These are phyloP conservation scores for Manis javanica DNA, from an alignment of 2,797 vertebrate species.

Conservation along the genomic window DNA sequence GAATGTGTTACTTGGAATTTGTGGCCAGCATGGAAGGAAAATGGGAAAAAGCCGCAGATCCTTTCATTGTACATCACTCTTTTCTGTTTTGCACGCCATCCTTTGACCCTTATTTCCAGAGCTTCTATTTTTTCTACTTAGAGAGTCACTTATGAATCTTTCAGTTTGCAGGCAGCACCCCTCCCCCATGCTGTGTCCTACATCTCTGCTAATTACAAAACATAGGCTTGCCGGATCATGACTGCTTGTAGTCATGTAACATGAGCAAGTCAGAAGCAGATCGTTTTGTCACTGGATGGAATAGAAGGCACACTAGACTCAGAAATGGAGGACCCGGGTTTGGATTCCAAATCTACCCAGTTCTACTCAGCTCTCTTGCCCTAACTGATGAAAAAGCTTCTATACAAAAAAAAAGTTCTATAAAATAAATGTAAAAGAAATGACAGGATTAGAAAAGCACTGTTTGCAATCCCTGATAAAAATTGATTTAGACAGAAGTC, in stretches of 20 bases:
- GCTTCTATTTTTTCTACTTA: background rate
- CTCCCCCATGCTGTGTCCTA: background rate
- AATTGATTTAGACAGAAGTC: background rate
- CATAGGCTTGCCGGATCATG: background rate
- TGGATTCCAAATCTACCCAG: background rate
- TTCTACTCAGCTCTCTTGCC: background rate
- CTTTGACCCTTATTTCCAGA: background rate
- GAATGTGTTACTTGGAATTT: background rate
- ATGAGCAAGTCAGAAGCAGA: background rate
- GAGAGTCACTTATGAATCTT: background rate
- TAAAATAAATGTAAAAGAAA: background rate
- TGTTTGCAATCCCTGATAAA: slow-evolving; percentile 14
- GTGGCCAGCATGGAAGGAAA: background rate
- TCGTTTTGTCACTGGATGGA: background rate
- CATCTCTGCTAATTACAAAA: background rate
- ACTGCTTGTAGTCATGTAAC: background rate
- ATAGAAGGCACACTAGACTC: background rate
- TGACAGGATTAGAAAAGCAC: background rate
- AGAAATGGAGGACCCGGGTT: background rate
- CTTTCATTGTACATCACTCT: background rate
- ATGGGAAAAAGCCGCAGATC: background rate
- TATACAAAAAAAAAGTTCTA: background rate
- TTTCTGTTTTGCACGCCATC: background rate
- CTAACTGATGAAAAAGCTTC: background rate
- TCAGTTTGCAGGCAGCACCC: background rate